Percentiles rank a stretch among this genome's conserved stretches.
phyloP scores from a whole-genome alignment of 2,888 invertebrate genomes.

The Pteria penguin region DNA sequence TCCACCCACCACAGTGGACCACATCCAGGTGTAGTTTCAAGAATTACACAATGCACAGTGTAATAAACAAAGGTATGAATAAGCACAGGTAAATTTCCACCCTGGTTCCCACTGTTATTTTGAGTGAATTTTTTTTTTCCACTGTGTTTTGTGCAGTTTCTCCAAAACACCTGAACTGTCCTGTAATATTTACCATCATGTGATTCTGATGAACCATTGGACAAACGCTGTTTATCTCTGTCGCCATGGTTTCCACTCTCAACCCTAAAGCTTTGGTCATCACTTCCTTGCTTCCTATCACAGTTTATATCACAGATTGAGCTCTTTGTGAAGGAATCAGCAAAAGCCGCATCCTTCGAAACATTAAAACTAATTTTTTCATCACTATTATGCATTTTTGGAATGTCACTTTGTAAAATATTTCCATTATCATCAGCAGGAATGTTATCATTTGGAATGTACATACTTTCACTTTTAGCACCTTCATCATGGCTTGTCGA shows the following conservation, averaged over 20 bases:
- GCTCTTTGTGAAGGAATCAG: slow-evolving; percentile 1
- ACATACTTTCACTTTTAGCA: neutral
- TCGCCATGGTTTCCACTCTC: neutral
- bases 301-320: slow-evolving; percentile 35
- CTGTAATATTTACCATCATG: neutral
- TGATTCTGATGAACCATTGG: neutral
- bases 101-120: too few species aligned
- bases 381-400: slow-evolving; percentile 5
- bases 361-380: neutral
- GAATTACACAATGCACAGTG: too few species aligned
- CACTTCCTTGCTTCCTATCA: slow-evolving; percentile 14
- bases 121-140: too few species aligned
- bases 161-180: too few species aligned
- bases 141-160: too few species aligned
- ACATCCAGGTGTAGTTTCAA: too few species aligned
- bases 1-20: too few species aligned
- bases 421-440: neutral
- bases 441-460: neutral
- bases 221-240: neutral
- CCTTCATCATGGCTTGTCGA: too few species aligned
- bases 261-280: neutral
- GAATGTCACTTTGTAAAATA: slow-evolving; percentile 1
- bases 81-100: too few species aligned
- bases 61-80: too few species aligned
- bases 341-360: neutral